Percentiles rank a stretch among this genome's conserved stretches.
These are phyloP conservation scores for Etia nguti DNA, from an alignment of 2,113 vertebrate species.

Conservation along the genomic window DNA sequence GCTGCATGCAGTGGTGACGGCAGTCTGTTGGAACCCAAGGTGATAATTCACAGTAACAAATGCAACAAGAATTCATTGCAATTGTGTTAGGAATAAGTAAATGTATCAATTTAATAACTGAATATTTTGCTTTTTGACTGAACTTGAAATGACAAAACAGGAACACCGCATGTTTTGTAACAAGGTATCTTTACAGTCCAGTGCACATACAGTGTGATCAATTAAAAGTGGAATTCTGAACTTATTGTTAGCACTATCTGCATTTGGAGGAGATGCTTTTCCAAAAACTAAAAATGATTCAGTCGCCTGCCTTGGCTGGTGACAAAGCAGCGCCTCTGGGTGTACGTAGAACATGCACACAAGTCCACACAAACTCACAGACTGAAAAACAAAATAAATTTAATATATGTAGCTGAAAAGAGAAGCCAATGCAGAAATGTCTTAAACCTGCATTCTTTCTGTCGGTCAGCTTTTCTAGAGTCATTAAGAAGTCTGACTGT, in stretches of 20 bases:
- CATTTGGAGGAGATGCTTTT: neutral
- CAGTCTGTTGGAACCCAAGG: neutral
- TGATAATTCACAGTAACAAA: neutral
- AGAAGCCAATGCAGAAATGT: neutral
- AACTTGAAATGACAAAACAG: neutral
- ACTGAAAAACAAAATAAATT: neutral
- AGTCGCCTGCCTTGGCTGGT: neutral
- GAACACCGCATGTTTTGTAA: neutral
- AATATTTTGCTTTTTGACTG: neutral
- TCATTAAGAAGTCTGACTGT: neutral
- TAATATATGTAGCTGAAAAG: neutral
- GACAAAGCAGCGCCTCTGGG: neutral
- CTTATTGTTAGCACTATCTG: neutral
- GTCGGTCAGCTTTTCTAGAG: fast-evolving
- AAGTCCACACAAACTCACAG: neutral
- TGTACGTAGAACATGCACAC: neutral
- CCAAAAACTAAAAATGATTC: neutral
- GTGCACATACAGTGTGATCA: neutral
- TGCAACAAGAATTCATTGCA: neutral
- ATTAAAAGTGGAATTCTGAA: neutral
- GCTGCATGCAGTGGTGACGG: neutral
- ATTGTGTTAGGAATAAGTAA: neutral
- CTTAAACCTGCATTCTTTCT: neutral
- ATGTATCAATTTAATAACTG: neutral
- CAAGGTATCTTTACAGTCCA: neutral